Conservation (phyloP, 2,113 vertebrate species). For the Gambusia affinis region DNA sequence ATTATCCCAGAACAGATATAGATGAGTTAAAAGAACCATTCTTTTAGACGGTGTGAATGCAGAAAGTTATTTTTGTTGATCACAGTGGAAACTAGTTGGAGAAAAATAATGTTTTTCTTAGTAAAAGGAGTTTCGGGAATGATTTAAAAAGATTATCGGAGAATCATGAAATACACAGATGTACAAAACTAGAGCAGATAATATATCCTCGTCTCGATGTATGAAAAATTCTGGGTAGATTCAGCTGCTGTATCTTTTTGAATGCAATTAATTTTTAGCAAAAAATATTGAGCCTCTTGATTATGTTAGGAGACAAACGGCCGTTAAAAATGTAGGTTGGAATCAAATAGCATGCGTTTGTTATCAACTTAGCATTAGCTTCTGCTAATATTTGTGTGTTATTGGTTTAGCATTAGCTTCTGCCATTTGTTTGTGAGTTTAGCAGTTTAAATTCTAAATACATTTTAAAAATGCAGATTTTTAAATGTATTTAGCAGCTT, state of each 20-base stretch:
- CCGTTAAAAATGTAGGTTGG: too few relatives aligned
- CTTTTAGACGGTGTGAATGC: conserved; percentile 1
- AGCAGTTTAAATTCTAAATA: too few relatives aligned
- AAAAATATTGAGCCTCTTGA: neutral
- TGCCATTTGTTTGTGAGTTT: too few relatives aligned
- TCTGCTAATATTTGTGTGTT: too few relatives aligned
- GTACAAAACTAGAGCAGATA: neutral
- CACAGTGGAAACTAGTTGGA: neutral
- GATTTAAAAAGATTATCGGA: neutral
- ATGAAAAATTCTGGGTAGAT: neutral
- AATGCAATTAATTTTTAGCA: neutral
- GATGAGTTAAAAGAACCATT: conserved; percentile 29
- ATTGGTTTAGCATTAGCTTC: too few relatives aligned
- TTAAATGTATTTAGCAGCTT: too few relatives aligned
- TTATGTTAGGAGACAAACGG: too few relatives aligned
- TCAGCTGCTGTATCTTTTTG: neutral
- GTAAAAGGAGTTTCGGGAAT: neutral
- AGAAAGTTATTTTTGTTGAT: neutral
- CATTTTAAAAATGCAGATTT: too few relatives aligned
- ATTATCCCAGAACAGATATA: conserved; percentile 50
- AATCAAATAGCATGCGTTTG: too few relatives aligned
- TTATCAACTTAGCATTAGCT: too few relatives aligned
- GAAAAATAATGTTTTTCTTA: neutral
- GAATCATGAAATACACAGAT: neutral
- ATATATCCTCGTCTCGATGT: conserved; percentile 8